phyloP scores from a whole-genome alignment of 37 sponge, comb jelly and placozoan species.

The Chondrosia reniformis region DNA sequence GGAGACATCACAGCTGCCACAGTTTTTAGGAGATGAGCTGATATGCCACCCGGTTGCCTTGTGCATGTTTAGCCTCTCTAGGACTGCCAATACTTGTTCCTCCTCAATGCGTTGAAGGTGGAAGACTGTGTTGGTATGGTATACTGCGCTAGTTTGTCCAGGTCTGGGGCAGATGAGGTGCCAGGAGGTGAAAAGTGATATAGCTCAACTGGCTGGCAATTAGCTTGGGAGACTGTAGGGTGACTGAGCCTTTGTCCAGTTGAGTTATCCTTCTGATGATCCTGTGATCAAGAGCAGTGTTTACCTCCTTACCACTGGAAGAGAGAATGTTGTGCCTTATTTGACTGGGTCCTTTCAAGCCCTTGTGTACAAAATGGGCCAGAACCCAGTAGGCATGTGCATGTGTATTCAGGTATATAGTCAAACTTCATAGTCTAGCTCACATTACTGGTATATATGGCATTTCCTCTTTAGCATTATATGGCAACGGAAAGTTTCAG shows the following conservation, averaged over 20 bases:
- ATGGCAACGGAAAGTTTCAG: too few species aligned
- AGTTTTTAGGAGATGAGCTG: too few species aligned
- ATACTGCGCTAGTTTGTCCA: not conserved
- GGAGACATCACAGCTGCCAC: too few species aligned
- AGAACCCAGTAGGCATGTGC: too few species aligned
- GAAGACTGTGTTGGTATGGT: not conserved
- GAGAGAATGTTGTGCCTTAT: too few species aligned
- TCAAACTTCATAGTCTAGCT: too few species aligned
- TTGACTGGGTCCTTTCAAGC: too few species aligned
- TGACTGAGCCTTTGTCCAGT: not conserved
- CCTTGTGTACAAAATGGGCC: too few species aligned
- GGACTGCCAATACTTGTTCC: not conserved
- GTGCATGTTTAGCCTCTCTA: not conserved
- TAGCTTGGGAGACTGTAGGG: not conserved
- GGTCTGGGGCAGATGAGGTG: not conserved
- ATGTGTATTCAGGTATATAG: too few species aligned
- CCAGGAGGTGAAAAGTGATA: not conserved
- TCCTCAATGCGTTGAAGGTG: not conserved
- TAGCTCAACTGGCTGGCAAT: not conserved
- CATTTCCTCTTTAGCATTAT: too few species aligned
- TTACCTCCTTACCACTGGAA: too few species aligned
- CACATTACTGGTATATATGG: too few species aligned
- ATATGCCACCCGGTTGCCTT: not conserved
- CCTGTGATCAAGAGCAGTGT: not conserved
- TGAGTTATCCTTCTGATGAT: not conserved